Evolutionary conservation across 2,113 vertebrate genomes (phyloP), one percentile per base, ranked within the genome.

Genomic region (Canis aureus): DNA sequence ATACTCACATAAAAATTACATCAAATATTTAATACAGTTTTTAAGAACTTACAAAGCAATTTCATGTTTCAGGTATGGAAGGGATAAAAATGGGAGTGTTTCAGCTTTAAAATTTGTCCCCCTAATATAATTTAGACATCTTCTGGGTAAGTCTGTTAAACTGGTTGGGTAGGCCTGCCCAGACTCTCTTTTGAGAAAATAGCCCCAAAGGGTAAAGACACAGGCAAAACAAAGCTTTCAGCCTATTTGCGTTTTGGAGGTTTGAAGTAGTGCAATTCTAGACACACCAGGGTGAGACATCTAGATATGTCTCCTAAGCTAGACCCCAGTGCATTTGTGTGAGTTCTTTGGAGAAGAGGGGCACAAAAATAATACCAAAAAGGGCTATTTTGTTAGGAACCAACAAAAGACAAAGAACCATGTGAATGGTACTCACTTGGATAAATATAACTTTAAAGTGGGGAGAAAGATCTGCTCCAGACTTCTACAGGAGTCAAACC

Each of bases 301-400:
- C 51, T 83, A 74, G 6, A 43, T 73, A 1, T 27, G 69, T 51
- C 60, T 94, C 79, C 62, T 95, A 60, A 92, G 60, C 22, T 59
- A 94, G 57, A 7, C 15, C 51, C 35, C 27, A 29, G 35, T 51
- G 32, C 8, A 73, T 66, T 86, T 57, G 49, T 66, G 82, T 43
- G 51, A 90, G 57, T 94, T 92, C 16, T 92, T 66, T 79, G 11
- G 96, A 95, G 49, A 85, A 22, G 43, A 71, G 20, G 38, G 20
- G 8, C 60, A 94, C 67, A 88, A 95, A 96, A 93, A 81, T 59
- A 89, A 94, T 93, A 55, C 22, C 38, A 43, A 29, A 79, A 91
- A 84, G 38, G 11, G 15, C 11, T 95, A 62, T 76, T 94, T 94
- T 95, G 67, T 71, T 87, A 96, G 94, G 51, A 95, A 94, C 17